Evolutionary conservation across 2,888 invertebrate genomes (phyloP), one percentile per base, ranked within the genome.

Genomic region (Trachelus troglodyta): DNA sequence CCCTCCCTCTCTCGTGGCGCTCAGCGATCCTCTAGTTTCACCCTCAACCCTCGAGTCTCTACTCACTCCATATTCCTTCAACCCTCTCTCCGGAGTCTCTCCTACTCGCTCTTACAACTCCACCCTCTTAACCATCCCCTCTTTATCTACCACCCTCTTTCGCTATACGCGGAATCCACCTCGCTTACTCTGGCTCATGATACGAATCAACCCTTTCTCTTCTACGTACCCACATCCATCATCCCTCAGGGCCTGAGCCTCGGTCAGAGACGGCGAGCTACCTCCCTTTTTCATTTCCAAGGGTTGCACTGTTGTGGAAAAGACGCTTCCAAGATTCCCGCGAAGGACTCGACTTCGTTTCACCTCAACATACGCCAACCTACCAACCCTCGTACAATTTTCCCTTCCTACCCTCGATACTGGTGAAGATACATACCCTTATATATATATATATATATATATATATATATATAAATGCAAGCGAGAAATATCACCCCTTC

Each of bases 251-350:
- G 73, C 75, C 74, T 69, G 73, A 35, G 34, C 69, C 68, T 33
- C 71, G 75, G 75, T 79, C 69, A 73, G 77, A 75, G 80, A 76
- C 74, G 37, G 68, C 56, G 69, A 77, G 75, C 74, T 69, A 37
- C 69, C 74, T 73, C 73, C 69, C 75, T 69, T 75, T 76, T 80
- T 81, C 81, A 15, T 71, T 12, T 71, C 71, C 75, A 78, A 35
- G 74, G 73, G 75, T 69, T 76, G 78, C 68, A 1, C 73, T 69
- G 69, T 69, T 69, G 76, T 74, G 79, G 77, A 79, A 75, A 79
- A 68, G 76, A 3, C 4, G 12, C 30, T 12, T 37, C 34, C 69
- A 73, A 37, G 77, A 11, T 75, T 80, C 68, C 23, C 34, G 33
- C 71, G 71, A 71, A 31, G 31, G 33, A 71, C 56, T 23, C 23